A percentile compares a stretch with the other conserved stretches of the same genome.
These are phyloP conservation scores for Physella acuta DNA, from an alignment of 1,140 invertebrate species.

Conservation along the genomic window DNA sequence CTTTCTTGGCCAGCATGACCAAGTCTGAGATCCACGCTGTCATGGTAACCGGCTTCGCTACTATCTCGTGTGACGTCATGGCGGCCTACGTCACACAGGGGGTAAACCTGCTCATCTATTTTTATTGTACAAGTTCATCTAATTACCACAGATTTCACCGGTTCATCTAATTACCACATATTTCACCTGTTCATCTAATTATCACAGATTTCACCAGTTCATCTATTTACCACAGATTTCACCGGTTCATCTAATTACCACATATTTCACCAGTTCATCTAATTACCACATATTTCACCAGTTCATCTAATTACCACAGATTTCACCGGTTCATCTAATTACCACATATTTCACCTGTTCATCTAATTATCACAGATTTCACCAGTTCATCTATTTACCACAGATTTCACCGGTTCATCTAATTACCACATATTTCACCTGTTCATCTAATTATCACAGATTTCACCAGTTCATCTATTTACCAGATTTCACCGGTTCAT, in stretches of 20 bases:
- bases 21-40: constrained; percentile 56
- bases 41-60: constrained; percentile 57
- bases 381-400: not conserved
- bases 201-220: not conserved
- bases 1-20: constrained; percentile 52
- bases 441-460: not conserved
- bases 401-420: not conserved
- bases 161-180: not conserved
- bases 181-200: not conserved
- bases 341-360: no score
- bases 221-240: not conserved
- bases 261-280: not conserved
- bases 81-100: constrained; percentile 50
- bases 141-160: not conserved
- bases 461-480: not conserved
- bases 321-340: no score
- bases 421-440: not conserved
- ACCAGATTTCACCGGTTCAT: not conserved
- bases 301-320: no score
- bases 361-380: no score
- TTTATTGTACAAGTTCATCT: not conserved
- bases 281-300: not conserved
- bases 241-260: not conserved
- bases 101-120: constrained; percentile 31
- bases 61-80: constrained; percentile 54